Conservation (phyloP, 2,888 invertebrate species). For the Blastobasis lacticolella region DNA sequence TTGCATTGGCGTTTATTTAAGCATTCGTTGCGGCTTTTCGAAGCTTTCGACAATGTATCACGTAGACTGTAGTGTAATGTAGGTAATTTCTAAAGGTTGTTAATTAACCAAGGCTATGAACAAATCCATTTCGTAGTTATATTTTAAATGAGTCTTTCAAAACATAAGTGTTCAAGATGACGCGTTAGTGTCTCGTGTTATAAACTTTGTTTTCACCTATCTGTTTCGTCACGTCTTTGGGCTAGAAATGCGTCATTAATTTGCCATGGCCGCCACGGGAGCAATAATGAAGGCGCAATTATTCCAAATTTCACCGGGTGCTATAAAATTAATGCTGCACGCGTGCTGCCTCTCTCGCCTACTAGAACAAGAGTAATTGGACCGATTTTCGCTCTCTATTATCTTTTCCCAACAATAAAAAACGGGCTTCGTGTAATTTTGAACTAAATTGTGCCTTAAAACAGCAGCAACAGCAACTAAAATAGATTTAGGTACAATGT, state of each 20-base stretch:
- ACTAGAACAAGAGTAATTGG: constrained; percentile 43
- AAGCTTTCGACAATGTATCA: too few species aligned
- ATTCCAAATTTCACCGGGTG: constrained; percentile 49
- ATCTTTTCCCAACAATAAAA: constrained; percentile 38
- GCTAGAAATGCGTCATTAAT: constrained; percentile 3
- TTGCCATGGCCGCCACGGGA: constrained; percentile 9
- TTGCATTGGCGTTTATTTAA: not conserved
- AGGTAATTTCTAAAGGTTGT: too few species aligned
- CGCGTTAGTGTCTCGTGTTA: too few species aligned
- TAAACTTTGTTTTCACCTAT: too few species aligned
- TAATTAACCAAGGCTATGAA: too few species aligned
- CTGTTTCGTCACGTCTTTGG: too few species aligned
- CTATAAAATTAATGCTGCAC: constrained; percentile 52
- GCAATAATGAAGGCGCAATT: constrained; percentile 44
- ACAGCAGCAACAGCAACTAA: constrained; percentile 13
- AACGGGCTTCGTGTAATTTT: constrained; percentile 11
- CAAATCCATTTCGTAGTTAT: too few species aligned
- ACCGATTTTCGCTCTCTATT: constrained; percentile 47
- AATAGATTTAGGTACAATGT: constrained; percentile 11
- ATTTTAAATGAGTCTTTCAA: too few species aligned
- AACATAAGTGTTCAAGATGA: too few species aligned
- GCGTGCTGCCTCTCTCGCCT: constrained; percentile 31
- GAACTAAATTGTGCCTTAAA: constrained; percentile 23
- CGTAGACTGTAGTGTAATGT: too few species aligned
- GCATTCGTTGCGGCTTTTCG: too few species aligned